Evolutionary conservation across 2,113 vertebrate species (phyloP).

Genomic region (Rattus rattus): DNA sequence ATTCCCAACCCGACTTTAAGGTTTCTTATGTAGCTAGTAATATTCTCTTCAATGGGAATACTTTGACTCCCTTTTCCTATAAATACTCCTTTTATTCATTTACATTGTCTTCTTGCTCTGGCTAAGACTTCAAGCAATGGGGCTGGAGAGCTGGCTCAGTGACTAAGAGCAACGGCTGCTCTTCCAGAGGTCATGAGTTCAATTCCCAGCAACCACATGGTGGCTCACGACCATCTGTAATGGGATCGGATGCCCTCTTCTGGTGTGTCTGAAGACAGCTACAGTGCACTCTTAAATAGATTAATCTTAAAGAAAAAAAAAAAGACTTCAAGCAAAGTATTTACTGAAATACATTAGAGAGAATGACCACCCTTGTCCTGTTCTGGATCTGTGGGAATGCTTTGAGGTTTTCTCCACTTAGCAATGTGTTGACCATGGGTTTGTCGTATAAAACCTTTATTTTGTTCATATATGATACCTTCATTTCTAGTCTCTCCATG

Average conservation of each 20-base stretch:
- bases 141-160: too few species aligned
- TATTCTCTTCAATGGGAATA: not conserved
- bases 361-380: not conserved
- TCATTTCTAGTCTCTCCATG: not conserved
- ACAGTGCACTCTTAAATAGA: too few species aligned
- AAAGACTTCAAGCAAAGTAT: not conserved
- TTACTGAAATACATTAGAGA: not conserved
- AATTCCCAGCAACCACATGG: too few species aligned
- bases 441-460: not conserved
- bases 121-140: not conserved
- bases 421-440: not conserved
- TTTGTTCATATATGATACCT: not conserved
- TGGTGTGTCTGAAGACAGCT: too few species aligned
- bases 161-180: too few species aligned
- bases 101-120: not conserved
- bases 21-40: not conserved
- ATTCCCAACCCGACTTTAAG: not conserved
- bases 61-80: not conserved
- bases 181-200: too few species aligned
- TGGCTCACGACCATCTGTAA: too few species aligned
- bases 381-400: not conserved
- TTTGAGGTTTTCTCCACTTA: not conserved
- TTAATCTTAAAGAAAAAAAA: too few species aligned
- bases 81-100: not conserved
- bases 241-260: too few species aligned